Base-by-base conservation (phyloP, 2,888 invertebrate genomes). In the Cheilosia soror region DNA sequence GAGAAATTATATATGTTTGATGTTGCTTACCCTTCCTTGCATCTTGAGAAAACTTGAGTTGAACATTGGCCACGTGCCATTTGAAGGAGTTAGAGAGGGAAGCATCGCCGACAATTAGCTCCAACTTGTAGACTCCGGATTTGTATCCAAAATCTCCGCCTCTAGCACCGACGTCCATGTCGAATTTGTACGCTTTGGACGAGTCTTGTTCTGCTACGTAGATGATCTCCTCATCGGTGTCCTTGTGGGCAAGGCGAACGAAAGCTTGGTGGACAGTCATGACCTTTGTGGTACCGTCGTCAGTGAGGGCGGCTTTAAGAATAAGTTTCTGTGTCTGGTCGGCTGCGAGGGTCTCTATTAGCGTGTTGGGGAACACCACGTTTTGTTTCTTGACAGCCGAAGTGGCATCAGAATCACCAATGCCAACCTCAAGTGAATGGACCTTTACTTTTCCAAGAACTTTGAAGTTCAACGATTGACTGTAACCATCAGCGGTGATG, bases 141-240 rank as follows among this genome's bases (percentile, higher is more conserved):
- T 94, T 93, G 87, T 95, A 94, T 76, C 94, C 94, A 89, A 99
- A 95, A 89, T 97, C 97, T 89, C 95, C 95, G 15, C 95, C 95
- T 88, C 97, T 95, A 51, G 95, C 94, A 55, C 96, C 96, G 57
- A 98, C 94, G 91, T 97, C 97, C 95, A 99, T 94, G 90, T 98
- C 98, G 87, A 98, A 96, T 93, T 97, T 97, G 92, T 99, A 98
- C 0, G 95, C 93, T 89, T 95, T 95, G 66, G 94, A 93, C 85
- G 93, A 93, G 90, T 98, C 98, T 4, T 96, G 95, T 90, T 99
- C 98, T 0, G 98, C 97, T 4, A 99, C 96, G 91, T 98, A 99
- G 89, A 98, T 95, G 62, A 98, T 96, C 93, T 99, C 99, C 82
- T 95, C 95, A n/a, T 94, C 93, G 0, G 94, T 93, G 68, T 93